phyloP scores from a whole-genome alignment of 2,797 vertebrate genomes.

The Phrynocephalus guinanensis region DNA sequence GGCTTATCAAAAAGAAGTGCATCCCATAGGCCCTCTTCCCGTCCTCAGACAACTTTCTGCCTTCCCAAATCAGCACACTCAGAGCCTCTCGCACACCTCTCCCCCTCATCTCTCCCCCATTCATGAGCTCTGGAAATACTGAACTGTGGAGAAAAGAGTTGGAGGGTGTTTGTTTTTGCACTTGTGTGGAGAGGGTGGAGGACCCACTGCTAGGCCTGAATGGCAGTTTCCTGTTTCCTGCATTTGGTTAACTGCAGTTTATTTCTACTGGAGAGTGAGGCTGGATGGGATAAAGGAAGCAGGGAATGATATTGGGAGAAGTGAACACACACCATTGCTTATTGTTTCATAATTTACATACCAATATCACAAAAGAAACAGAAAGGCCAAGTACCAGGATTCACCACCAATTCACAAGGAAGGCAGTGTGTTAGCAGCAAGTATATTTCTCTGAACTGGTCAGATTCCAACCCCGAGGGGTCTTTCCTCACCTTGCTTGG shows the following conservation, averaged over 20 bases:
- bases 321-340: neutral
- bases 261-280: neutral
- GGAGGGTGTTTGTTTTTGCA: neutral
- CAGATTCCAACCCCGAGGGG: neutral
- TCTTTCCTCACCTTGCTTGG: neutral
- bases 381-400: neutral
- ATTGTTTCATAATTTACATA: neutral
- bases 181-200: neutral
- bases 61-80: neutral
- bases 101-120: neutral
- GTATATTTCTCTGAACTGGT: neutral
- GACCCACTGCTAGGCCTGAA: neutral
- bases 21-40: too few species aligned
- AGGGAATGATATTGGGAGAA: conserved; percentile 1
- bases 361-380: neutral
- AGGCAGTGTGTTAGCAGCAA: too few species aligned
- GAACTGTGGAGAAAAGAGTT: neutral
- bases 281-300: neutral
- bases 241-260: neutral
- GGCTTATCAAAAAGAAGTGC: neutral
- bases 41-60: too few species aligned
- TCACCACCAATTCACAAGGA: neutral
- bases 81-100: neutral
- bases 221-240: neutral
- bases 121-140: neutral